A percentile compares a stretch with the other conserved stretches of the same genome.
phyloP scores from a whole-genome alignment of 2,797 vertebrate species.

The Podargus strigoides region DNA sequence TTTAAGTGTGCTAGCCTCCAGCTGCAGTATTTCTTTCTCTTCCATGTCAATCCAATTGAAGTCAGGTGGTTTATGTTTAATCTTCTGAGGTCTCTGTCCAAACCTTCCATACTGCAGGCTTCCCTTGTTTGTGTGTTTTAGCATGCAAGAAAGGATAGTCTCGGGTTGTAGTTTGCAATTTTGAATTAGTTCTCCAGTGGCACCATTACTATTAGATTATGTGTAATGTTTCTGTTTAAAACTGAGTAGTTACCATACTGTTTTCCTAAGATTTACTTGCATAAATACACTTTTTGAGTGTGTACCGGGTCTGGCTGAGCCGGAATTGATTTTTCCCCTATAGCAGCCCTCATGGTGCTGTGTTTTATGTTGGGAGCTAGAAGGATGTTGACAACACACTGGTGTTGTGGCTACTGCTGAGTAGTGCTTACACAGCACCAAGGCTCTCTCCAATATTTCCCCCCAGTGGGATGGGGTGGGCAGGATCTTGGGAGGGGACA shows the following conservation, averaged over 20 bases:
- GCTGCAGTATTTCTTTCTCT: not conserved
- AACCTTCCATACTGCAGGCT: not conserved
- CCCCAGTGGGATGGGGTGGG: too few species aligned
- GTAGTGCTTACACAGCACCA: too few species aligned
- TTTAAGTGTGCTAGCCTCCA: not conserved
- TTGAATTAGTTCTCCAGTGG: not conserved
- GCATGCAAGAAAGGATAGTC: not conserved
- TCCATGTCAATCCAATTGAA: not conserved
- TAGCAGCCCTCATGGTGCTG: too few species aligned
- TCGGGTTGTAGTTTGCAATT: not conserved
- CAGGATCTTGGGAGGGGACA: too few species aligned
- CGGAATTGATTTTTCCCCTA: too few species aligned
- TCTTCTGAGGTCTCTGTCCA: not conserved
- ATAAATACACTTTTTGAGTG: not conserved
- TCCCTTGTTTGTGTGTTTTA: not conserved
- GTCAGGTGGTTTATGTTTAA: not conserved
- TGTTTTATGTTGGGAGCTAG: too few species aligned
- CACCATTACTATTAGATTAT: not conserved
- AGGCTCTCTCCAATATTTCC: too few species aligned
- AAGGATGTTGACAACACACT: too few species aligned
- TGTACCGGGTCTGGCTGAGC: too few species aligned
- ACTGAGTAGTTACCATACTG: not conserved
- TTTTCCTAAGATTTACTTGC: not conserved
- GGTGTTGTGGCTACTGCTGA: too few species aligned
- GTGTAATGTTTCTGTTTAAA: not conserved